Base-by-base conservation (phyloP, 2,888 invertebrate genomes). In the Dasysyrphus albostriatus region DNA sequence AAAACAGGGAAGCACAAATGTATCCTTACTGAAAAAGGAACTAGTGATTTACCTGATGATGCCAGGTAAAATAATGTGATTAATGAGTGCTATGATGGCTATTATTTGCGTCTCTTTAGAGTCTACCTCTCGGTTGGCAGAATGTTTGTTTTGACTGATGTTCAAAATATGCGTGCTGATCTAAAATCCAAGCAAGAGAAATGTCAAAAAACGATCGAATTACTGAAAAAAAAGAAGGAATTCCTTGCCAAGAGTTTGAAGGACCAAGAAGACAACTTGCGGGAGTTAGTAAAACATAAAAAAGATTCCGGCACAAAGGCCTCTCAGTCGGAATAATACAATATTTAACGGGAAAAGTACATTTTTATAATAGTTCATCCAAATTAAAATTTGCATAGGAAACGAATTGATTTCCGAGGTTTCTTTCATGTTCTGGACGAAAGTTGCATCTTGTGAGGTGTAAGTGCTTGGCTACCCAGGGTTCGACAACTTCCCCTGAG, bases 341-440 rank as follows among this genome's bases (percentile, higher is more conserved):
- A 16, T 14, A n/a, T 0, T 12, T 5, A 16, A 16, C 14, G 2
- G 73, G 54, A 49, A 32, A 81, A 59, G 9, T 74, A 51, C 69
- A 0, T 9, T 77, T 56, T 88, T 82, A 47, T 83, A 77, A 84
- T 19, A 88, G 90, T 79, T 90, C 88, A 82, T 96, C 95, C 85
- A 96, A 93, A 92, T 96, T 94, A 93, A 97, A 98, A 93, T 98
- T 98, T 58, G 97, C 95, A 93, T 95, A 99, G 93, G 98, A 98
- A 63, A 94, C 95, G 93, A 99, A 99, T 92, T 98, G 97, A 93
- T 99, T 99, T 0, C 96, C 98, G 90, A 99, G 94, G 93, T 98
- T 98, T 89, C 97, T 97, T 89, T 95, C 95, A 92, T 99, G 99
- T 74, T 94, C 94, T 0, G 98, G 98, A 89, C 94, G 93, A 92